Evolutionary conservation across 2,888 invertebrate genomes (phyloP), one percentile per base, ranked within the genome.

Genomic region (Tachina lurida): DNA sequence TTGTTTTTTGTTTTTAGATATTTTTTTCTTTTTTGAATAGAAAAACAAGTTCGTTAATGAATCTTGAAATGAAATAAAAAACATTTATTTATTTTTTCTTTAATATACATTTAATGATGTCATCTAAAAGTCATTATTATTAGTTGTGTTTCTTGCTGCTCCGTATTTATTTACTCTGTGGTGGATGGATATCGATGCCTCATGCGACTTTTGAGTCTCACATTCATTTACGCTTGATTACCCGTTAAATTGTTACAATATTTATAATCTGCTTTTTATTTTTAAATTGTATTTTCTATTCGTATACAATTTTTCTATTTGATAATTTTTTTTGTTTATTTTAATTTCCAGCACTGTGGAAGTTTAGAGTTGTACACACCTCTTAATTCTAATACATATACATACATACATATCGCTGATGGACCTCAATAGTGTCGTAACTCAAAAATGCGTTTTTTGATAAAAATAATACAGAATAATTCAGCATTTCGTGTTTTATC

Each of bases 181-280:
- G 47, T 45, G 15, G 17, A 15, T 45, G 15, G 17, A 15, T 22
- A 52, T 17, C 65, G 49, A 19, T 67, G 52, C 60, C 17, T 17
- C 31, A 13, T 13, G 10, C 45, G 45, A 80, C 15, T 43, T 56
- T 13, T 63, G 58, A 31, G 9, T 71, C 71, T 71, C 17, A 17
- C 56, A 65, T 22, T 47, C 19, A 39, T 74, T 70, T 65, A 63
- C 56, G 83, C 71, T 83, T 73, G 83, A 60, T 77, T 73, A 77
- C 65, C 71, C 71, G 73, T 77, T 67, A 73, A 83, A 73, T 77
- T 83, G 83, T 83, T 83, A 73, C 71, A 71, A 77, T 31, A 31
- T 31, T 31, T 5, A 45, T 60, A 73, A 47, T 65, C 10, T 31
- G 17, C 9, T 19, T 62, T n/a, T 70, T 68, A 17, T 19, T 56